These are phyloP conservation scores for Nothobranchius furzeri DNA, from an alignment of 2,113 vertebrate genomes.

Conservation along the genomic window DNA sequence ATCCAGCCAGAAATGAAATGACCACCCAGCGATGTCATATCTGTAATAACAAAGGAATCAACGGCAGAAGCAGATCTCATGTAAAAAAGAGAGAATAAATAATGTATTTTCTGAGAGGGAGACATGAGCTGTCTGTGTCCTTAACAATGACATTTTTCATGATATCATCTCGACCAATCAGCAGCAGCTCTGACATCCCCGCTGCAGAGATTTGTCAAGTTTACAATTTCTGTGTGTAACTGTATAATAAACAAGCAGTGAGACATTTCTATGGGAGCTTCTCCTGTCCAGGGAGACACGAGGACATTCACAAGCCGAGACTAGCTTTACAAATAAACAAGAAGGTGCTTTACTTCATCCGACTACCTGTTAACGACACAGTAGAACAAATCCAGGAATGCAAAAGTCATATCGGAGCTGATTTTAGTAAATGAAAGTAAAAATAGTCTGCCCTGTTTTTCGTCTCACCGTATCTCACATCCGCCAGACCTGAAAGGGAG, in stretches of 20 bases:
- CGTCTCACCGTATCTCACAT: slow-evolving; percentile 8
- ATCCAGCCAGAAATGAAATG: neutral
- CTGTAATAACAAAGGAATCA: slow-evolving; percentile 7
- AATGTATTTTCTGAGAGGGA: slow-evolving; percentile 28
- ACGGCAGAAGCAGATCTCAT: slow-evolving; percentile 16
- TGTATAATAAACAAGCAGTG: slow-evolving; percentile 16
- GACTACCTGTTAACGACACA: too few species aligned
- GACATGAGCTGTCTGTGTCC: slow-evolving; percentile 11
- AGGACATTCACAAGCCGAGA: too few species aligned
- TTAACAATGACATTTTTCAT: slow-evolving; percentile 29
- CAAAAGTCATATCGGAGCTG: neutral
- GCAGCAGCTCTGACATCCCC: slow-evolving; percentile 1
- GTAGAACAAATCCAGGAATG: too few species aligned
- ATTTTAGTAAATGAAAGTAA: neutral
- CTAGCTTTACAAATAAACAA: too few species aligned
- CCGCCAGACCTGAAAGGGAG: slow-evolving; percentile 21
- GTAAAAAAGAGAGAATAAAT: slow-evolving; percentile 12
- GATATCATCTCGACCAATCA: slow-evolving; percentile 21
- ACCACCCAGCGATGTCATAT: neutral
- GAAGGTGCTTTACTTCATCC: too few species aligned
- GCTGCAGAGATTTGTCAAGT: slow-evolving; percentile 11
- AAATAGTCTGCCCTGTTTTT: neutral
- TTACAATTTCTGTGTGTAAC: neutral
- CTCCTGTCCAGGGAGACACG: neutral
- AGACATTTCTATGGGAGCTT: neutral